These are phyloP conservation scores for Panthera tigris DNA, from an alignment of 2,113 vertebrate species.

Conservation along the genomic window DNA sequence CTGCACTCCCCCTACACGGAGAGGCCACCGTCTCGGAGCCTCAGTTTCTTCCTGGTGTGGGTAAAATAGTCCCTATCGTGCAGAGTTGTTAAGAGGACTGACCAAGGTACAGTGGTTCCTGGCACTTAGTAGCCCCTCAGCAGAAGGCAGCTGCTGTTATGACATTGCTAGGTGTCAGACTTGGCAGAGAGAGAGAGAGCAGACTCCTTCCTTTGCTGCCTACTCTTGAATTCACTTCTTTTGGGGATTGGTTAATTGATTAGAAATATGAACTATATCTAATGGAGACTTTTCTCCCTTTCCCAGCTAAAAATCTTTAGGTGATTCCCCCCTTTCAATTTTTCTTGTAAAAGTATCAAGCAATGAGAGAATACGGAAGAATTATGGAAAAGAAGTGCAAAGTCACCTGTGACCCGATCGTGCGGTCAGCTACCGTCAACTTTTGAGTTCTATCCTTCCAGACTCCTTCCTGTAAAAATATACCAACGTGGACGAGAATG, in stretches of 20 bases:
- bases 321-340: neutral
- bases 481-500: too few species aligned
- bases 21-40: neutral
- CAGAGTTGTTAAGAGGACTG: accelerated
- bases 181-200: neutral
- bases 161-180: accelerated
- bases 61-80: accelerated
- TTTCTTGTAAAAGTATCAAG: neutral
- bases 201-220: neutral
- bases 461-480: neutral
- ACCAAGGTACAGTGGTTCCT: accelerated
- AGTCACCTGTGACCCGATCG: neutral
- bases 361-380: neutral
- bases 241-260: neutral
- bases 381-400: neutral
- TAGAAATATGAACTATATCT: neutral
- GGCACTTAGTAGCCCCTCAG: neutral
- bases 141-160: neutral
- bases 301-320: neutral
- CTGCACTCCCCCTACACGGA: accelerated
- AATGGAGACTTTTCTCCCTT: neutral
- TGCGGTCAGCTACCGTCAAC: accelerated
- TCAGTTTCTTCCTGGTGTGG: accelerated
- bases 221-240: accelerated
- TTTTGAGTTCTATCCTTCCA: neutral